Evolutionary conservation across 2,888 invertebrate species (phyloP), one percentile per base, ranked within the genome.

Genomic region (Mythimna vitellina): DNA sequence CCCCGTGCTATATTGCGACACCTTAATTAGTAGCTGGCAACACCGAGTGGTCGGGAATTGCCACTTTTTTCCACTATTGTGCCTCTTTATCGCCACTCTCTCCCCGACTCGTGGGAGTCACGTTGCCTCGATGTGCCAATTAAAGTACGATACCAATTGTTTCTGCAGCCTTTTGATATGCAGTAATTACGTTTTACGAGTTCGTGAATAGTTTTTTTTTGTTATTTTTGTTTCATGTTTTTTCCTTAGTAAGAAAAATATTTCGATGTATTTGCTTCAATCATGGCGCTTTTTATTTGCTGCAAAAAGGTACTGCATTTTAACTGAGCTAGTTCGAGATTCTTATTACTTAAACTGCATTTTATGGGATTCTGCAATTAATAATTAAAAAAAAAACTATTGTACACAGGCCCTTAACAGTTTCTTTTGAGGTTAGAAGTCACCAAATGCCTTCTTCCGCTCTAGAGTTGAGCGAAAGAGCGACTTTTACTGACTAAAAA

Each of bases 1-100:
- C 78, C 74, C 73, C 80, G 84, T 82, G 88, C 82, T 86, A 86
- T 87, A 87, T 82, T 84, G 89, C 89, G 83, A 89, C 88, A 90
- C 90, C 89, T 93, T 94, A 94, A 94, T 94, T 94, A 93, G 92
- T 87, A 89, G 88, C 88, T 89, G 82, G 88, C 89, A 90, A 88
- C 89, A 89, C 87, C 80, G 83, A 91, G 91, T 89, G 90, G 89
- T 86, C 83, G 89, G 90, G 88, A 91, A 93, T 92, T 93, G 92
- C 90, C 93, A 92, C 93, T 93, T 92, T 91, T 90, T 87, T 85
- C 77, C 84, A 81, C 85, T 76, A 89, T 90, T 89, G 88, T 88
- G 75, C 68, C 79, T 81, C 82, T 84, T 86, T 86, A 86, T 90
- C 91, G 90, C 91, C 91, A 90, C 90, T 93, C 91, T 89, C 60